Evolutionary conservation across 2,888 invertebrate species (phyloP).

Genomic region (Helobdella robusta): DNA sequence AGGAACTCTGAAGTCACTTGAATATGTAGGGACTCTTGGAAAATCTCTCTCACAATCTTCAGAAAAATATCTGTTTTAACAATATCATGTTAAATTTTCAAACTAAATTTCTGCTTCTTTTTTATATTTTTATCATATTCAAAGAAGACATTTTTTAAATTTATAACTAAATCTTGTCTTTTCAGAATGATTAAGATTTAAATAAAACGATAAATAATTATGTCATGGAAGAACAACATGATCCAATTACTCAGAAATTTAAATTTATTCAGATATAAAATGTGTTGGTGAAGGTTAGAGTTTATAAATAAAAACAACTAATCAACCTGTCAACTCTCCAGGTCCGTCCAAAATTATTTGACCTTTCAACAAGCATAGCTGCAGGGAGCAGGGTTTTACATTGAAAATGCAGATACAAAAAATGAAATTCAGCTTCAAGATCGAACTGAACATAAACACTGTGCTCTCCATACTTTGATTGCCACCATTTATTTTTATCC

Average conservation of each 20-base stretch:
- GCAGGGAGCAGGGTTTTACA: constrained; percentile 97
- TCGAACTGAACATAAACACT: constrained; percentile 84
- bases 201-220: no score
- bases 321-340: constrained; percentile 67
- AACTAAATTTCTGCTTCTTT: no score
- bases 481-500: constrained; percentile 70
- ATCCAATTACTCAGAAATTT: no score
- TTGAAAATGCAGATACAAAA: constrained; percentile 93
- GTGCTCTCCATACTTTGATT: constrained; percentile 91
- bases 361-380: constrained; percentile 85
- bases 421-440: constrained; percentile 96
- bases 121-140: no score
- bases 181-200: no score
- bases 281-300: no score
- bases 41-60: constrained; percentile 81
- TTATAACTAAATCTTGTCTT: no score
- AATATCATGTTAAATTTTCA: no score
- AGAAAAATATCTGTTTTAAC: constrained; percentile 87
- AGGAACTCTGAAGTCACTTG: not conserved
- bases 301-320: not conserved
- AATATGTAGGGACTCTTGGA: constrained; percentile 59
- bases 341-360: constrained; percentile 75
- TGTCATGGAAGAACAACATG: no score
- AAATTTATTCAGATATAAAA: no score
- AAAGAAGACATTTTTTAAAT: no score